These are phyloP conservation scores for Epicauta chinensis DNA, from an alignment of 1,140 invertebrate genomes.

Conservation along the genomic window DNA sequence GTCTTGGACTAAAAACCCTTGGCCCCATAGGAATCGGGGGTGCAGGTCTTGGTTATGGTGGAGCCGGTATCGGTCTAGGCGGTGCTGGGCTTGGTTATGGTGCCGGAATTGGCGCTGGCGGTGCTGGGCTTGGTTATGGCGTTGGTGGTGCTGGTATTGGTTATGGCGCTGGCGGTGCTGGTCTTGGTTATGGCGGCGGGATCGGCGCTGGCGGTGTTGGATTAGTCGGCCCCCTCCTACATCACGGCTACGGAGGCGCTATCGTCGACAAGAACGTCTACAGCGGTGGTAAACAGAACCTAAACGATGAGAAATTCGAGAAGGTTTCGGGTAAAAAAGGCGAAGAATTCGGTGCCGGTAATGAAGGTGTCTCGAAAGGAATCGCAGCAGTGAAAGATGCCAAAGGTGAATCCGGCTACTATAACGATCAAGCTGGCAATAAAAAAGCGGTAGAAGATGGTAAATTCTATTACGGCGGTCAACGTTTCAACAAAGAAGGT, in stretches of 20 bases:
- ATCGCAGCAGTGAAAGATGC: constrained; percentile 45
- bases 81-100: constrained; percentile 2
- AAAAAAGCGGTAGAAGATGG: constrained; percentile 52
- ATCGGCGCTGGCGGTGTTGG: constrained; percentile 28
- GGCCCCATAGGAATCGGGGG: too few relatives aligned
- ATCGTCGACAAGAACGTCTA: constrained; percentile 48
- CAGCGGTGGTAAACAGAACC: constrained; percentile 49
- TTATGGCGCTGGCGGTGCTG: constrained; percentile 21
- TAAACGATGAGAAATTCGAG: constrained; percentile 47
- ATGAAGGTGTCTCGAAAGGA: constrained; percentile 48
- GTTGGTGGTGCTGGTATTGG: constrained; percentile 21
- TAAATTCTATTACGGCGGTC: constrained; percentile 49
- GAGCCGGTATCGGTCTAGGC: background rate
- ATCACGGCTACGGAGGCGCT: constrained; percentile 13
- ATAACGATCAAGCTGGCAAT: constrained; percentile 49
- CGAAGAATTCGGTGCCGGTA: constrained; percentile 46
- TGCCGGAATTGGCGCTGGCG: constrained; percentile 1
- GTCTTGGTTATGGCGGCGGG: constrained; percentile 30
- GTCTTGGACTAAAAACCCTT: too few relatives aligned
- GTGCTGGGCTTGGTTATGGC: constrained; percentile 3
- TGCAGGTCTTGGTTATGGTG: constrained; percentile 5
- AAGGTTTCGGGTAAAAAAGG: constrained; percentile 49
- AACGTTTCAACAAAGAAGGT: constrained; percentile 52
- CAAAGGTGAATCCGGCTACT: constrained; percentile 51
- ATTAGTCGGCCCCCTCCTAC: constrained; percentile 34